Base-by-base conservation (phyloP, 1,140 invertebrate genomes). In the Pectinophora gossypiella region DNA sequence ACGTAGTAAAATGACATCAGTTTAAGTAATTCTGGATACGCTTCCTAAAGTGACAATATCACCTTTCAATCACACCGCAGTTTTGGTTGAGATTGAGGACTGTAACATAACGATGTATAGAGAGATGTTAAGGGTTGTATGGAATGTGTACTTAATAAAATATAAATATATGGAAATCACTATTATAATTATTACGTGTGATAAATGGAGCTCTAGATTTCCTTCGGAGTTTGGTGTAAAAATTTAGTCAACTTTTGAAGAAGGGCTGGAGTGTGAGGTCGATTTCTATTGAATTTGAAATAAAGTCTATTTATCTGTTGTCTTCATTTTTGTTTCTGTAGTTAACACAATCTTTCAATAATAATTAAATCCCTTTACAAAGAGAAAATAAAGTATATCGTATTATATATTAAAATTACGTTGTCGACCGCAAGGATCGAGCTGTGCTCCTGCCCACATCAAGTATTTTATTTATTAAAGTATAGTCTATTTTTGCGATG, bases 61-160 rank as follows among this genome's bases (percentile, higher is more conserved):
- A n/a, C 27, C n/a, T 32, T 32, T 32, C 9, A 12, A 12, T 32
- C 27, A 32, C 9, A 32, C 27, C n/a, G 22, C 10, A 12, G n/a
- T 9, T 32, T 32, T 7, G 7, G 55, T 47, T 64, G 68, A 67
- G 56, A 72, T 67, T 66, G 59, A 9, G 64, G 55, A 57, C 36
- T 83, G 69, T 80, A 76, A 61, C 53, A 74, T 72, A 76, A 57
- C 38, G 54, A 64, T 75, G 66, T 79, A 71, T 63, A 68, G 48
- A 15, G 50, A 54, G 54, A 51, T n/a, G n/a, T 55, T 60, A 55
- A 53, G 57, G 61, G 57, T 54, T 69, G 61, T 65, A 64, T 66
- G 68, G 60, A 69, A 73, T 80, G 78, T 79, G 78, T 79, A 80
- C 78, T 85, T 85, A 82, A 81, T 23, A 16, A 40, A 40, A 40